phyloP scores from a whole-genome alignment of 2,113 vertebrate species.

The Pomatostomus ruficeps region DNA sequence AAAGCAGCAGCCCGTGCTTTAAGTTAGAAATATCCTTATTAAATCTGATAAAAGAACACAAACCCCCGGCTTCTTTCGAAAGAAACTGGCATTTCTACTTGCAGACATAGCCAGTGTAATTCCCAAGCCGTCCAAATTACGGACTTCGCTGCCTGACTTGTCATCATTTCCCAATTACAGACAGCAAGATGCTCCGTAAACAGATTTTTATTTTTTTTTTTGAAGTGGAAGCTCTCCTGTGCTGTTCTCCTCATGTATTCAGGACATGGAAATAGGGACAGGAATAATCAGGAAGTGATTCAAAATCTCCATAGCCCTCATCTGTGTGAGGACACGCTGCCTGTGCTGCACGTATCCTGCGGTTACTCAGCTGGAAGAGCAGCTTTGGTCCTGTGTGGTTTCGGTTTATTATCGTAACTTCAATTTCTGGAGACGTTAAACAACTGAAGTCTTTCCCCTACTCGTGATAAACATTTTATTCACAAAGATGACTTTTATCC shows the following conservation, averaged over 20 bases:
- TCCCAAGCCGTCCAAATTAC: not conserved
- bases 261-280: not conserved
- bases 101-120: not conserved
- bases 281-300: not conserved
- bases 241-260: not conserved
- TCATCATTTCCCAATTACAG: conserved; percentile 7
- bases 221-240: not conserved
- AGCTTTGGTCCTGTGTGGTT: not conserved
- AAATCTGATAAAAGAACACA: not conserved
- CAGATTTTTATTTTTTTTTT: conserved; percentile 5
- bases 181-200: not conserved
- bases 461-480: not conserved
- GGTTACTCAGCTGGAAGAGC: not conserved
- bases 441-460: not conserved
- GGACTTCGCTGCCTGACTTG: not conserved
- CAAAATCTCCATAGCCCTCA: not conserved
- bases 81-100: not conserved
- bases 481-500: not conserved
- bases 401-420: not conserved
- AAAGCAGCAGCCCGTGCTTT: not conserved
- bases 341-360: not conserved
- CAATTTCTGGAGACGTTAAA: not conserved
- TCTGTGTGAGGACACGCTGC: not conserved
- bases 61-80: not conserved
- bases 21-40: not conserved